These are phyloP conservation scores for Spinus olivaceus DNA, from an alignment of 2,797 vertebrate genomes.

Conservation along the genomic window DNA sequence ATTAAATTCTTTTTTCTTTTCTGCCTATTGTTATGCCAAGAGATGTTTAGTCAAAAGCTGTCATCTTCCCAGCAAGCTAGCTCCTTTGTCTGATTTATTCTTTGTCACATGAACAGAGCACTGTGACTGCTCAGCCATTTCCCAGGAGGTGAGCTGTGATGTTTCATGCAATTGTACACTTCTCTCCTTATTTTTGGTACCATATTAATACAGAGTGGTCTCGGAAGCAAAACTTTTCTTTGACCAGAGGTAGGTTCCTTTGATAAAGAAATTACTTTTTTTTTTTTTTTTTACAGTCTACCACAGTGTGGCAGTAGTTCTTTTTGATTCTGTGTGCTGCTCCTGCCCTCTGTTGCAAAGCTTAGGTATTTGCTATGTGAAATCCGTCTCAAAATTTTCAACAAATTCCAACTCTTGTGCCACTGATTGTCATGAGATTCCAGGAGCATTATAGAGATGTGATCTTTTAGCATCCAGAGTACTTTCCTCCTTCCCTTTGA, in stretches of 20 bases:
- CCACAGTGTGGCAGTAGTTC: constrained; percentile 1
- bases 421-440: background rate
- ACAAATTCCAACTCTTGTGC: background rate
- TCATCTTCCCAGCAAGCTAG: background rate
- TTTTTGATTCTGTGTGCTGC: background rate
- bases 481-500: background rate
- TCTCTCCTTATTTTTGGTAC: background rate
- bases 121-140: background rate
- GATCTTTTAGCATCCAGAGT: background rate
- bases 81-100: background rate
- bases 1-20: background rate
- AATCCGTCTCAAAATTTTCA: background rate
- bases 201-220: background rate
- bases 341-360: background rate
- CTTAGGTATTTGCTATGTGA: accelerated
- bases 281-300: background rate
- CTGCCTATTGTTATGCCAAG: background rate
- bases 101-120: accelerated
- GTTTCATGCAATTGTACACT: background rate
- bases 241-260: background rate
- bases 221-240: background rate
- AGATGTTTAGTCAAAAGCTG: background rate
- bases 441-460: background rate
- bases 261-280: background rate
- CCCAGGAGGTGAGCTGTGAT: background rate